Conservation (phyloP, 2,888 invertebrate species). For the Thumatha senex region DNA sequence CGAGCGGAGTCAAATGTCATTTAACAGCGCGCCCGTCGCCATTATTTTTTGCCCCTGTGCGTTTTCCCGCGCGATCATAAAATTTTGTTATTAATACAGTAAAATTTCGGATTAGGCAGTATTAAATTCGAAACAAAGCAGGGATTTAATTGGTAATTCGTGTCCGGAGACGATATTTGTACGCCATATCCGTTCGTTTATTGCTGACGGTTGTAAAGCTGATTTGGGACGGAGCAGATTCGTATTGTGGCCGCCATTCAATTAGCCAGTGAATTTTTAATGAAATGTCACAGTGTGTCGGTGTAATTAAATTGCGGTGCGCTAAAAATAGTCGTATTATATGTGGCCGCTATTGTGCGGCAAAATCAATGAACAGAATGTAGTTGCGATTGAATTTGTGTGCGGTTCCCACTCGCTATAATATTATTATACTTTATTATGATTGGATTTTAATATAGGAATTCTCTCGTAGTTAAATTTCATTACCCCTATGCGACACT, state of each 20-base stretch:
- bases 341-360: constrained; percentile 28
- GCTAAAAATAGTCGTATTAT: constrained; percentile 35
- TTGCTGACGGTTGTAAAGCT: constrained; percentile 53
- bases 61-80: constrained; percentile 66
- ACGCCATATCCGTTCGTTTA: constrained; percentile 49
- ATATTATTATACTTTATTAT: no score
- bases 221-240: constrained; percentile 28
- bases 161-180: constrained; percentile 39
- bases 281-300: constrained; percentile 35
- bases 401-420: neutral
- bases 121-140: constrained; percentile 80
- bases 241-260: constrained; percentile 28
- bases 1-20: constrained; percentile 61
- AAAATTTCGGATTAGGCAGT: constrained; percentile 79
- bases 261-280: constrained; percentile 44
- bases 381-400: constrained; percentile 7
- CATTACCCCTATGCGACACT: no score
- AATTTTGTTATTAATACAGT: constrained; percentile 79
- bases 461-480: no score
- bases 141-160: constrained; percentile 78
- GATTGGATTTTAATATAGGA: no score
- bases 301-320: constrained; percentile 33
- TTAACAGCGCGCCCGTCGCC: constrained; percentile 59
- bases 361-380: constrained; percentile 27
- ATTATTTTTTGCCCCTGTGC: constrained; percentile 67